Conservation (phyloP, 2,797 vertebrate species). For the Crossoptilon crossoptilon region DNA sequence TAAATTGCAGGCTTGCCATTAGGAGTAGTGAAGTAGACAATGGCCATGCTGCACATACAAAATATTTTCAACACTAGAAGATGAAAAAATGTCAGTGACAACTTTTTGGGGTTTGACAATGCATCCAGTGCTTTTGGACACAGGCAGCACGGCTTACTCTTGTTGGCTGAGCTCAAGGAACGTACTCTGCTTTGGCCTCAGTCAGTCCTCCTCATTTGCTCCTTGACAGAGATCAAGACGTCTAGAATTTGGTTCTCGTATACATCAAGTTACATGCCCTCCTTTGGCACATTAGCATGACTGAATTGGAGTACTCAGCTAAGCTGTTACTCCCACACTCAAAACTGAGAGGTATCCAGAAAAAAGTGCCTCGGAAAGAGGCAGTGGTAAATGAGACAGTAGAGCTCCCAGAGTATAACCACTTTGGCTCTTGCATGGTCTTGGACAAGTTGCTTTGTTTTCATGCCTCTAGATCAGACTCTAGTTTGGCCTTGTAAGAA, state of each 20-base stretch:
- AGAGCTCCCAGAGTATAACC: background rate
- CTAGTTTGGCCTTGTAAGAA: background rate
- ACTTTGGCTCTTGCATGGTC: background rate
- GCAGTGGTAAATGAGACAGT: background rate
- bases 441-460: background rate
- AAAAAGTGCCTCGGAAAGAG: background rate
- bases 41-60: background rate
- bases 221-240: background rate
- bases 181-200: background rate
- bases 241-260: background rate
- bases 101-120: background rate
- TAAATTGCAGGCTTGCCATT: background rate
- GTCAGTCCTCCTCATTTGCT: background rate
- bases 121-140: background rate
- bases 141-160: background rate
- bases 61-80: background rate
- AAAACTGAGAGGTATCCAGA: background rate
- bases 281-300: background rate
- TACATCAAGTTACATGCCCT: background rate
- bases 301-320: background rate
- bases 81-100: background rate
- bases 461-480: background rate
- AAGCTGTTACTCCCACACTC: background rate
- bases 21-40: constrained; percentile 20
- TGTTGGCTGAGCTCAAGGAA: background rate